phyloP scores from a whole-genome alignment of 92 coral and sea anemone genomes.

The Epizoanthus illoricatus region DNA sequence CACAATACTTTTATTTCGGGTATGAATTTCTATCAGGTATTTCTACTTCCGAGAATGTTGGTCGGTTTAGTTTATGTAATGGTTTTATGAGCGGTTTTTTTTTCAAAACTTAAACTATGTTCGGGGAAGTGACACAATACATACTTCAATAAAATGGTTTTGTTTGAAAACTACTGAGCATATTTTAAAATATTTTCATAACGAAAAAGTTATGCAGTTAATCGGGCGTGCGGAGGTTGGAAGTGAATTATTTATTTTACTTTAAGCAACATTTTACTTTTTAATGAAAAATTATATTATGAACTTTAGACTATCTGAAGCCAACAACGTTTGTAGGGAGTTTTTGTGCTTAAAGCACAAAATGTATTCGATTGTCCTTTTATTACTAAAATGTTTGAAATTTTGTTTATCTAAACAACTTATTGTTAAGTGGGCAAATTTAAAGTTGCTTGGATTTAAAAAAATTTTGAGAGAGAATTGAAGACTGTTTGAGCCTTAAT shows the following conservation, averaged over 20 bases:
- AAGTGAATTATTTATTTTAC: neutral
- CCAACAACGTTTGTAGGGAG: neutral
- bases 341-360: neutral
- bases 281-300: neutral
- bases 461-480: no score
- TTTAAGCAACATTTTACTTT: neutral
- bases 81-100: no score
- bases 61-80: no score
- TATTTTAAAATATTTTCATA: conserved; percentile 5
- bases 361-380: neutral
- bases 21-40: no score
- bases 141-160: neutral
- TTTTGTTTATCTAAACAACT: neutral
- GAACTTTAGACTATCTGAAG: neutral
- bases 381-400: neutral
- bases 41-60: no score
- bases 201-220: neutral
- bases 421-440: no score
- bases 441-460: no score
- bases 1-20: no score
- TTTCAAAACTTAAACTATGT: conserved; percentile 15
- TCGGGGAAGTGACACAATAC: neutral
- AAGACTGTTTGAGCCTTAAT: no score
- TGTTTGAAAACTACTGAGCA: neutral
- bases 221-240: conserved; percentile 18